A percentile compares a stretch with the other conserved stretches of the same genome.
phyloP scores from a whole-genome alignment of 2,113 vertebrate species.

The Gulo gulo region DNA sequence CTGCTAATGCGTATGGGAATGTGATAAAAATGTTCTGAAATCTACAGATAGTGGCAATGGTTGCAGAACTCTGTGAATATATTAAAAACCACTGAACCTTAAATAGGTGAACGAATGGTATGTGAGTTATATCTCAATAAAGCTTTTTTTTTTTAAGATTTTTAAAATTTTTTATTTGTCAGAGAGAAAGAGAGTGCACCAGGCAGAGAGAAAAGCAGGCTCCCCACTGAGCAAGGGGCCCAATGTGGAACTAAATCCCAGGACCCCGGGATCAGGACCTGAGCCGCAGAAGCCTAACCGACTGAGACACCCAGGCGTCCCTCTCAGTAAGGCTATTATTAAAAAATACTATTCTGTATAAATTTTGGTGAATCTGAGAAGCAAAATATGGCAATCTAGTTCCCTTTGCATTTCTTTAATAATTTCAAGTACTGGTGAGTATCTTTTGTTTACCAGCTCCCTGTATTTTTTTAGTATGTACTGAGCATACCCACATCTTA shows the following conservation, averaged over 20 bases:
- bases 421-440: background rate
- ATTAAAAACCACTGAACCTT: constrained; percentile 23
- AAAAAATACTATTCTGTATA: constrained; percentile 19
- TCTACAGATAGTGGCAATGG: background rate
- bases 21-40: constrained; percentile 25
- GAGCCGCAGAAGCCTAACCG: too few relatives aligned
- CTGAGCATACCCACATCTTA: background rate
- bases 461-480: background rate
- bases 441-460: background rate
- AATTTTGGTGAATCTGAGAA: background rate
- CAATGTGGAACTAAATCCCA: too few relatives aligned
- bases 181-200: too few relatives aligned
- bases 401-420: constrained; percentile 15
- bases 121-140: background rate
- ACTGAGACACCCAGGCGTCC: too few relatives aligned
- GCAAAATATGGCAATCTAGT: background rate
- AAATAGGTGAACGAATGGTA: background rate
- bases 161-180: too few relatives aligned
- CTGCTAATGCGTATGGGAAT: background rate
- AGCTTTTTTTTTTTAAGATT: background rate
- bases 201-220: too few relatives aligned
- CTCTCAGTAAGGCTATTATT: background rate
- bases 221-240: too few relatives aligned
- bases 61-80: background rate
- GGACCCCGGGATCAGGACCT: too few relatives aligned